Conservation (phyloP, 2,113 vertebrate genomes). For the Vimba vimba region DNA sequence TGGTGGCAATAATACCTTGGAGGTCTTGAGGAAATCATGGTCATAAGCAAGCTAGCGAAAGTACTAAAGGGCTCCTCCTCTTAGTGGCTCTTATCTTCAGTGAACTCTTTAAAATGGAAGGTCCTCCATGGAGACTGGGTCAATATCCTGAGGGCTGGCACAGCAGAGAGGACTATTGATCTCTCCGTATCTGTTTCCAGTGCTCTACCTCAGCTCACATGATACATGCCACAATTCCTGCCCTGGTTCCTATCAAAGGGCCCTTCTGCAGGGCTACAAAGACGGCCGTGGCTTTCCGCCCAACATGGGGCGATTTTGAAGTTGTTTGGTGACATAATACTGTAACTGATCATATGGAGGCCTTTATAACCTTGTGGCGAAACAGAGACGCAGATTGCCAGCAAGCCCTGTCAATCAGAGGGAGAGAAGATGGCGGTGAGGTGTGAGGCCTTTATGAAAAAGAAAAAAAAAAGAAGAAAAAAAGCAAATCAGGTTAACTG, state of each 20-base stretch:
- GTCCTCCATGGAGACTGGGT: slow-evolving; percentile 56
- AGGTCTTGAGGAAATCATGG: slow-evolving; percentile 30
- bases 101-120: slow-evolving; percentile 53
- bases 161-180: slow-evolving; percentile 60
- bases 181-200: slow-evolving; percentile 60
- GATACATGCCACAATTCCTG: slow-evolving; percentile 51
- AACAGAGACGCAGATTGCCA: slow-evolving; percentile 82
- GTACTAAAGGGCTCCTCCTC: slow-evolving; percentile 43
- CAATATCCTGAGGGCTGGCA: slow-evolving; percentile 57
- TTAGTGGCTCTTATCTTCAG: slow-evolving; percentile 47
- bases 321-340: slow-evolving; percentile 64
- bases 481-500: slow-evolving; percentile 99
- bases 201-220: slow-evolving; percentile 55
- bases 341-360: slow-evolving; percentile 69
- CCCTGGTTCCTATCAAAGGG: slow-evolving; percentile 55
- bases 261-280: slow-evolving; percentile 53
- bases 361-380: slow-evolving; percentile 79
- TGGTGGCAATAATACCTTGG: slow-evolving; percentile 32
- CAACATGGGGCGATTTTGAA: slow-evolving; percentile 49
- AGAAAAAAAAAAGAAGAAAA: background rate
- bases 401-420: slow-evolving; percentile 84
- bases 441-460: slow-evolving; percentile 86
- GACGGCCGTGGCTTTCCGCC: slow-evolving; percentile 39
- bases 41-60: slow-evolving; percentile 31
- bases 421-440: slow-evolving; percentile 80